Conservation (phyloP, 2,888 invertebrate genomes). For the Crossocerus cetratus region DNA sequence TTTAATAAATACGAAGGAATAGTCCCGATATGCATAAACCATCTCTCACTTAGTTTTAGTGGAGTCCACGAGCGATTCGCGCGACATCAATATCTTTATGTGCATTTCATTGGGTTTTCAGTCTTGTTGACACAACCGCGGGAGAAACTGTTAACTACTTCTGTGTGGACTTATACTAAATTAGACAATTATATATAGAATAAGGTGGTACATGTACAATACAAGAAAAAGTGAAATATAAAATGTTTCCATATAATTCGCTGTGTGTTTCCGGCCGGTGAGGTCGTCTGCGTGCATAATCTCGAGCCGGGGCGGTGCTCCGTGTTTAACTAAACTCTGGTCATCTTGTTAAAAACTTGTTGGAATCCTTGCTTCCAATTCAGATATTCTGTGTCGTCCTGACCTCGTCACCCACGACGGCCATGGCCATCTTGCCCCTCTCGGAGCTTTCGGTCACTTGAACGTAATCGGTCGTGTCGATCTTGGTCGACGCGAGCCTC, state of each 20-base stretch:
- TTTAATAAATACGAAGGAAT: too few species aligned
- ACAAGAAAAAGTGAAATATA: neutral
- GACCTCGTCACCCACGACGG: constrained; percentile 66
- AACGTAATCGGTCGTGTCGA: constrained; percentile 76
- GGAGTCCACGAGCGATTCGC: too few species aligned
- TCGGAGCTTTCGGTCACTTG: constrained; percentile 74
- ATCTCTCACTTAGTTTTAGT: too few species aligned
- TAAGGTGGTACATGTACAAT: constrained; percentile 1
- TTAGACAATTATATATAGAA: neutral
- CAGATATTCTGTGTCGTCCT: constrained; percentile 60
- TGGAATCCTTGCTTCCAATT: constrained; percentile 33
- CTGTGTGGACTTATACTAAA: too few species aligned
- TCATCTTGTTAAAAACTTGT: neutral
- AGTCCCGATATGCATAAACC: too few species aligned
- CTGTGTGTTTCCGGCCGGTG: too few species aligned
- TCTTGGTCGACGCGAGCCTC: constrained; percentile 74
- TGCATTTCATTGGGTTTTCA: too few species aligned
- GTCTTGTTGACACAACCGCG: too few species aligned
- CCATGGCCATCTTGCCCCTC: constrained; percentile 65
- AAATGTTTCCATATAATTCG: neutral
- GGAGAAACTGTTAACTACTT: too few species aligned
- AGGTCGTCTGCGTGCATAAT: too few species aligned
- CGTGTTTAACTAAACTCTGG: neutral
- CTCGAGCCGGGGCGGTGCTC: too few species aligned
- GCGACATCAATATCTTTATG: too few species aligned